Conservation (phyloP, 2,113 vertebrate species). For the Sus scrofa region T2T-Sscrofa CM000813.6:144102501-144103000, state of each 20-base stretch:
- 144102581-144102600: neutral
- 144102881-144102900: neutral
- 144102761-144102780: neutral
- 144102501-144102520: conserved; percentile 65
- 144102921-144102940: neutral
- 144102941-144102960: neutral
- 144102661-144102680: neutral
- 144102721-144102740: neutral
- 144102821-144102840: neutral
- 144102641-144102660: neutral
- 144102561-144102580: conserved; percentile 44
- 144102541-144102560: conserved; percentile 30
- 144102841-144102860: conserved; percentile 11
- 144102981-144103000: neutral
- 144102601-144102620: conserved; percentile 4
- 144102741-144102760: neutral
- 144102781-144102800: neutral
- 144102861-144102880: neutral
- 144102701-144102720: neutral
- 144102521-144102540: conserved; percentile 37
- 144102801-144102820: neutral
- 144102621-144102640: conserved; percentile 1
- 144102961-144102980: neutral
- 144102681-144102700: neutral
- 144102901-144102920: neutral